A percentile compares a stretch with the other conserved stretches of the same genome.
Conservation (phyloP, 1,140 invertebrate species). For the Drosophila obscura region DNA sequence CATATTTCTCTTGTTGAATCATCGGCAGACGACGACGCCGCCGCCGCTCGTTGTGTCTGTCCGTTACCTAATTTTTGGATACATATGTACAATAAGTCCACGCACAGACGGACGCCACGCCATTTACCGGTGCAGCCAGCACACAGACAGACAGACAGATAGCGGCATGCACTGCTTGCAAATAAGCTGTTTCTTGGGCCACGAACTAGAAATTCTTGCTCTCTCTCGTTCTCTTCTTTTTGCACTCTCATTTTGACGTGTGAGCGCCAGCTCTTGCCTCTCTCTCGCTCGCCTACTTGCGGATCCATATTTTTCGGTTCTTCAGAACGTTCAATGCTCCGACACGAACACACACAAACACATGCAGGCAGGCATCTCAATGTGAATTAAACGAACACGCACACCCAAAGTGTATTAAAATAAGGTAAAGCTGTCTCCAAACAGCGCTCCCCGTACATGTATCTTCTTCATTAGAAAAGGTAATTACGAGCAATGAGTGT, state of each 20-base stretch:
- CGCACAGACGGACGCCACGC: slow-evolving; percentile 9
- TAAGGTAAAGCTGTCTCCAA: too few species aligned
- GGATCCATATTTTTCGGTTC: slow-evolving; percentile 65
- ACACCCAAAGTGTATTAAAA: not conserved
- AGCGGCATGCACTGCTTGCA: slow-evolving; percentile 17
- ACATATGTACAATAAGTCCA: slow-evolving; percentile 10
- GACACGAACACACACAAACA: slow-evolving; percentile 16
- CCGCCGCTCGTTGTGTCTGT: slow-evolving; percentile 2
- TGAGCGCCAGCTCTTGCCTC: not conserved
- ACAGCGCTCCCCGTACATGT: too few species aligned
- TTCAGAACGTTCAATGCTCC: slow-evolving; percentile 73
- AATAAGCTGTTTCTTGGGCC: slow-evolving; percentile 29
- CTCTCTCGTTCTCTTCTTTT: slow-evolving; percentile 3
- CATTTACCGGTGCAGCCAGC: slow-evolving; percentile 32
- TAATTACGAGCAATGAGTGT: too few species aligned
- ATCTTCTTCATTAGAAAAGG: too few species aligned
- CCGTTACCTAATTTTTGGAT: slow-evolving; percentile 57
- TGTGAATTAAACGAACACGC: slow-evolving; percentile 23
- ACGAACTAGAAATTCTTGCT: slow-evolving; percentile 57
- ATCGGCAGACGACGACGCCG: not conserved
- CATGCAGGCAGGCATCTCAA: not conserved
- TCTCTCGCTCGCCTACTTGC: slow-evolving; percentile 23
- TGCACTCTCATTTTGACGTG: not conserved
- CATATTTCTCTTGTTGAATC: slow-evolving; percentile 32
- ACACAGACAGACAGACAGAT: slow-evolving; percentile 6